phyloP scores from a whole-genome alignment of 2,888 invertebrate genomes.

The Agonopterix subpropinquella region DNA sequence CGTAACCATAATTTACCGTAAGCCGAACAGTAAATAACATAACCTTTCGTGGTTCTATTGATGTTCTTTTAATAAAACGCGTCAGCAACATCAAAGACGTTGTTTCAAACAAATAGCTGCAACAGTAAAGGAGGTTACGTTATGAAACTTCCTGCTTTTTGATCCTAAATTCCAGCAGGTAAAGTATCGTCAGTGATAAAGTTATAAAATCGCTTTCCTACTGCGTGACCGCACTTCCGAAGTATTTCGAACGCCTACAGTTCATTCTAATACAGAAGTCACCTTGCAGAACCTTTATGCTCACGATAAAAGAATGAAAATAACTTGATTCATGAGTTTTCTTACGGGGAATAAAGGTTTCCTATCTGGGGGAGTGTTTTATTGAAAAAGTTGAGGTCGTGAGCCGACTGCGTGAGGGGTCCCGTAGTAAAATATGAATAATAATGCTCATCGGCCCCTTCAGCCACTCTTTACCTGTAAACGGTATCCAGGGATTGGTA shows the following conservation, averaged over 20 bases:
- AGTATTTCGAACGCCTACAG: constrained; percentile 23
- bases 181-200: constrained; percentile 50
- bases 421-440: constrained; percentile 65
- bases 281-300: too few relatives aligned
- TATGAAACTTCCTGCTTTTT: background rate
- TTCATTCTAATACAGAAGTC: too few relatives aligned
- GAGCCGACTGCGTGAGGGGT: constrained; percentile 57
- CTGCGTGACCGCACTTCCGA: constrained; percentile 65
- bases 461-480: constrained; percentile 11
- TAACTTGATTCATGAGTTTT: too few relatives aligned
- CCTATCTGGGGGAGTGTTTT: constrained; percentile 58
- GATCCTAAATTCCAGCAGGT: background rate
- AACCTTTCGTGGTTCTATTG: too few relatives aligned
- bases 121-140: too few relatives aligned
- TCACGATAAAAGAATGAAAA: too few relatives aligned
- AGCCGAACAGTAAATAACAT: too few relatives aligned
- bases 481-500: constrained; percentile 3
- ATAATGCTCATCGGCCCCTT: constrained; percentile 27
- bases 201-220: constrained; percentile 66
- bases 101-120: too few relatives aligned
- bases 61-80: too few relatives aligned
- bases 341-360: too few relatives aligned
- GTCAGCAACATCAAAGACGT: too few relatives aligned
- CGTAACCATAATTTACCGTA: too few relatives aligned
- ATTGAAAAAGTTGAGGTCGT: constrained; percentile 72